These are phyloP conservation scores for Polypedilum pembai DNA, from an alignment of 1,140 invertebrate species.

Conservation along the genomic window DNA sequence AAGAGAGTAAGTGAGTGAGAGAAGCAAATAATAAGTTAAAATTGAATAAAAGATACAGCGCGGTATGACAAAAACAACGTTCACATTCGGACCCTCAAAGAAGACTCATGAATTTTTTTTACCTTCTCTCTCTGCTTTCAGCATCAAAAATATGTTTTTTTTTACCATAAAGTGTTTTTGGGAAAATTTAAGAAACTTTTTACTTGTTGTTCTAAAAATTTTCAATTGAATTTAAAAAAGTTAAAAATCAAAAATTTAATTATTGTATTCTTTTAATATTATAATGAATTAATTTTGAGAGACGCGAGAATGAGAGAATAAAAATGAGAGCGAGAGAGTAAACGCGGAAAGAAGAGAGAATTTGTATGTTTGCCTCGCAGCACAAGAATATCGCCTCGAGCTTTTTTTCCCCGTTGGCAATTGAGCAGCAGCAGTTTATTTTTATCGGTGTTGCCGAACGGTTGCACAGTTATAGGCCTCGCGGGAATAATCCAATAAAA, in stretches of 20 bases:
- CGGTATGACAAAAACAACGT: not conserved
- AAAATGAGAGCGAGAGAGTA: not conserved
- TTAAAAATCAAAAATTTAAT: not conserved
- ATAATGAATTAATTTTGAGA: not conserved
- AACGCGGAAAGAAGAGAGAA: not conserved
- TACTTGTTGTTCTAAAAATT: not conserved
- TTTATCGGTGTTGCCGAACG: constrained; percentile 5
- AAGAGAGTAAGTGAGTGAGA: constrained; percentile 9
- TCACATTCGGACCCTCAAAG: constrained; percentile 2
- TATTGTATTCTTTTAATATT: no score
- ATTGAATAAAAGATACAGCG: not conserved
- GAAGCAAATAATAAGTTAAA: not conserved
- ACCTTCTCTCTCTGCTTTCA: not conserved
- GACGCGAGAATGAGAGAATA: not conserved
- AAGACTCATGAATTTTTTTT: not conserved
- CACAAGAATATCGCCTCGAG: constrained; percentile 3
- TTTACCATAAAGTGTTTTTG: no score
- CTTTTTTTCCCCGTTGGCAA: constrained; percentile 16
- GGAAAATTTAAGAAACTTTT: no score
- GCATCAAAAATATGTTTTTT: not conserved
- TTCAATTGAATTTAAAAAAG: not conserved
- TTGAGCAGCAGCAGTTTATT: constrained; percentile 4
- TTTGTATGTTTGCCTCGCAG: not conserved
- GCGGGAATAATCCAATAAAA: constrained; percentile 6
- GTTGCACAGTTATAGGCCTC: constrained; percentile 10